phyloP scores from a whole-genome alignment of 1,140 invertebrate genomes.

The Thereuonema tuberculata region DNA sequence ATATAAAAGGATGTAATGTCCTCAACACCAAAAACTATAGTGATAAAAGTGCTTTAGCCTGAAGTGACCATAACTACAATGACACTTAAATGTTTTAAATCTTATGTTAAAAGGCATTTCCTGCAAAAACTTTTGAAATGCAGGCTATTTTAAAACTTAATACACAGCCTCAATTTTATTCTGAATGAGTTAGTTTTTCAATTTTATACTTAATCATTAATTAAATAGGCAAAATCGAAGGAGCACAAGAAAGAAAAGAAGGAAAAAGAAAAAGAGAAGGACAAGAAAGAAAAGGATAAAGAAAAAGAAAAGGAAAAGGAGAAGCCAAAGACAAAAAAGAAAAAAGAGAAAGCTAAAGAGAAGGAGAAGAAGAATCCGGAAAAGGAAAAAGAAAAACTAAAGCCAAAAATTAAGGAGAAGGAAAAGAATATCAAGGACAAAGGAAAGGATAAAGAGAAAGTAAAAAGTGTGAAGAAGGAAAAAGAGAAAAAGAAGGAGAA shows the following conservation, averaged over 20 bases:
- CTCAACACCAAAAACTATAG: no score
- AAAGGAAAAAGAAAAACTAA: slow-evolving; percentile 3
- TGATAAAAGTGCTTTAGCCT: no score
- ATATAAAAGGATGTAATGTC: no score
- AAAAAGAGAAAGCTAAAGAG: slow-evolving; percentile 12
- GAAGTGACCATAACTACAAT: no score
- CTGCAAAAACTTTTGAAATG: no score
- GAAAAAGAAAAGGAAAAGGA: slow-evolving; percentile 19
- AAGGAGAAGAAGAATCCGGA: slow-evolving; percentile 12
- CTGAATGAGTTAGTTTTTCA: no score
- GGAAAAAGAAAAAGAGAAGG: slow-evolving; percentile 21
- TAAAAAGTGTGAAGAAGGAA: slow-evolving; percentile 14
- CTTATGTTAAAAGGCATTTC: no score
- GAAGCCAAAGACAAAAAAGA: slow-evolving; percentile 15
- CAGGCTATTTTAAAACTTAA: no score
- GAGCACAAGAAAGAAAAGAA: neutral
- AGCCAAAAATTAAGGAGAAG: neutral
- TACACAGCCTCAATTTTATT: no score
- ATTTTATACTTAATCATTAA: no score
- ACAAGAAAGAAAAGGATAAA: slow-evolving; percentile 36
- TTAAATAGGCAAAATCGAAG: slow-evolving; percentile 13
- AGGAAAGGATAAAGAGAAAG: slow-evolving; percentile 31
- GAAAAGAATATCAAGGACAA: neutral
- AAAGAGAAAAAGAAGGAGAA: slow-evolving; percentile 5
- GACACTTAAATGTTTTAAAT: no score